These are phyloP conservation scores for Brachyptera risi DNA, from an alignment of 2,888 invertebrate species.

Conservation along the genomic window DNA sequence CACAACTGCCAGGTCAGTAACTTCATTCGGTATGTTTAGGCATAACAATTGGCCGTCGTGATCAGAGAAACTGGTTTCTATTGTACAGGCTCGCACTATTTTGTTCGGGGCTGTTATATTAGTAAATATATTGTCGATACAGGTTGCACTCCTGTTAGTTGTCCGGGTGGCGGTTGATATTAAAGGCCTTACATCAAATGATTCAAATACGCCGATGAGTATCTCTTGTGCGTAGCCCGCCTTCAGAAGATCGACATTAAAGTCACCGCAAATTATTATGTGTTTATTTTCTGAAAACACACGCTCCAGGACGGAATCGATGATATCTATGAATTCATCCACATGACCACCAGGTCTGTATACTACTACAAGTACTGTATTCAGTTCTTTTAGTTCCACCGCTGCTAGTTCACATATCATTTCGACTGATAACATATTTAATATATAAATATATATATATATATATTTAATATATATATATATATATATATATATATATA, in stretches of 20 bases:
- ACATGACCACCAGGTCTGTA: not conserved
- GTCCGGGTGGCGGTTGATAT: no score
- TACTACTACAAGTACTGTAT: not conserved
- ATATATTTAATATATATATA: no score
- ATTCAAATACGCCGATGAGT: not conserved
- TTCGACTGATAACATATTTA: not conserved
- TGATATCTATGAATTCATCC: not conserved
- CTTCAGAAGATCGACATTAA: not conserved
- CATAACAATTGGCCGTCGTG: no score
- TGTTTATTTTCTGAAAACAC: not conserved
- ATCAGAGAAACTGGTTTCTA: no score
- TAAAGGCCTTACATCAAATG: not conserved
- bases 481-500: no score
- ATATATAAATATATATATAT: no score
- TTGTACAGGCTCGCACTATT: no score
- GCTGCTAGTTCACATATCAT: not conserved
- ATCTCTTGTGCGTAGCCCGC: not conserved
- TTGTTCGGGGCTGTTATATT: no score
- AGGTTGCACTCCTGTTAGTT: no score
- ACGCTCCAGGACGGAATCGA: not conserved
- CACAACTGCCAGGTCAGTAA: no score
- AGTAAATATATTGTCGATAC: no score
- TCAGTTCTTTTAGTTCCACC: not conserved
- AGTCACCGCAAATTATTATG: not conserved
- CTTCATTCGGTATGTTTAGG: no score